phyloP scores from a whole-genome alignment of 2,113 vertebrate genomes.

The Hippocampus barbouri region DNA sequence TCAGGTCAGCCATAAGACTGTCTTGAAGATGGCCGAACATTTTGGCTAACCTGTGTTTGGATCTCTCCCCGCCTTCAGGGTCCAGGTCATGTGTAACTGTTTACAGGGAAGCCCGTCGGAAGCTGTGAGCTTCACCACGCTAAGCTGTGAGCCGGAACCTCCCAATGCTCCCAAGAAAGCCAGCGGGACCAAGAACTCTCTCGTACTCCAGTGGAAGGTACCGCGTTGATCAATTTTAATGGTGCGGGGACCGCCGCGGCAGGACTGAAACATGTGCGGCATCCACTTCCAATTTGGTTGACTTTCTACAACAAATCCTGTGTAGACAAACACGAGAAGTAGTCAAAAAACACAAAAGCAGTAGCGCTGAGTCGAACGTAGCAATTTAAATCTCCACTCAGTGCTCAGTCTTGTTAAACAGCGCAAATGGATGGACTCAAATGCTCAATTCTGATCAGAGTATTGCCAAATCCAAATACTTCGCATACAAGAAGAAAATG shows the following conservation, averaged over 20 bases:
- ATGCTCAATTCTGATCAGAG: too few species aligned
- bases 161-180: constrained; percentile 87
- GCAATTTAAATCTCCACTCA: too few species aligned
- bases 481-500: background rate
- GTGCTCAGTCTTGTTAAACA: too few species aligned
- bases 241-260: too few species aligned
- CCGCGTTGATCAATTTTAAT: background rate
- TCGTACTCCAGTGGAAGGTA: constrained; percentile 89
- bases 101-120: constrained; percentile 86
- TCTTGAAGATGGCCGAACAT: background rate
- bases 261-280: too few species aligned
- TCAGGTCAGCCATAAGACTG: constrained; percentile 76
- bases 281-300: too few species aligned
- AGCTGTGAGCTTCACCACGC: constrained; percentile 86
- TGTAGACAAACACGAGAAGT: too few species aligned
- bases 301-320: too few species aligned
- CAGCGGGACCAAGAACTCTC: constrained; percentile 90
- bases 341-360: too few species aligned
- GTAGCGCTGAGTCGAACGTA: too few species aligned
- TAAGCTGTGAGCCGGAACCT: constrained; percentile 86
- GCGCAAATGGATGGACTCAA: too few species aligned
- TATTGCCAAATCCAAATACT: background rate
- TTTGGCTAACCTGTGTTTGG: constrained; percentile 5
- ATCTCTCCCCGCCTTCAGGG: constrained; percentile 63
- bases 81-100: constrained; percentile 82